Evolutionary conservation across 2,113 vertebrate species (phyloP).

Genomic region (Chitala chitala): DNA sequence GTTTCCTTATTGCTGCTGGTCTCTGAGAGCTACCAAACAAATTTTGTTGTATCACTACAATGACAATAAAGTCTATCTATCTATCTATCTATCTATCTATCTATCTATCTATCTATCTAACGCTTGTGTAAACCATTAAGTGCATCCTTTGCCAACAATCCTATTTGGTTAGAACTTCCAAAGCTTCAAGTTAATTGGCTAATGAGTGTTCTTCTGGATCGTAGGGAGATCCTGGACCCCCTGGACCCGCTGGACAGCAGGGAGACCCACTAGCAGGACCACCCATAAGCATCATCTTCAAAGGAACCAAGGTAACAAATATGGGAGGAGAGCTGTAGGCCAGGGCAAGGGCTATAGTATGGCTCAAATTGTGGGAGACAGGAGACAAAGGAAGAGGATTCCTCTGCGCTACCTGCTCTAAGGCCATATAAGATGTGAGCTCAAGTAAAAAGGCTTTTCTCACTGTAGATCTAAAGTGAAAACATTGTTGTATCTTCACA

Average conservation of each 20-base stretch:
- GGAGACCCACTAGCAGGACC: neutral
- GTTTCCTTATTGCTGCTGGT: neutral
- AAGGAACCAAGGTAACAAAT: constrained; percentile 17
- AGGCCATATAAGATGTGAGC: no score
- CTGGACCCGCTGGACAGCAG: constrained; percentile 11
- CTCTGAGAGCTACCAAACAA: neutral
- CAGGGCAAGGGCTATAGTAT: no score
- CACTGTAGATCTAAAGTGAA: no score
- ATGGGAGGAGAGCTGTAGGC: neutral
- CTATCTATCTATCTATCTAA: no score
- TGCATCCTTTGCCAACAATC: neutral
- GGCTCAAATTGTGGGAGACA: neutral
- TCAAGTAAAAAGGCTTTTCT: no score
- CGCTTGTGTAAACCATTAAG: no score
- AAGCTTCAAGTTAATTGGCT: neutral
- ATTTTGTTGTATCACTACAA: neutral
- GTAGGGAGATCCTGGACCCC: constrained; percentile 10
- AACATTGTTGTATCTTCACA: no score
- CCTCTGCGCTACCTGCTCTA: no score
- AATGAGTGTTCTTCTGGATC: neutral
- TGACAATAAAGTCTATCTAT: no score
- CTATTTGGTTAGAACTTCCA: neutral
- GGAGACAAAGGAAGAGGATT: no score
- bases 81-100: no score
- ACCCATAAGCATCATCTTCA: constrained; percentile 1